Evolutionary conservation across 1,140 invertebrate species (phyloP), one percentile per base, ranked within the genome.

Genomic region (Asobara japonica): DNA sequence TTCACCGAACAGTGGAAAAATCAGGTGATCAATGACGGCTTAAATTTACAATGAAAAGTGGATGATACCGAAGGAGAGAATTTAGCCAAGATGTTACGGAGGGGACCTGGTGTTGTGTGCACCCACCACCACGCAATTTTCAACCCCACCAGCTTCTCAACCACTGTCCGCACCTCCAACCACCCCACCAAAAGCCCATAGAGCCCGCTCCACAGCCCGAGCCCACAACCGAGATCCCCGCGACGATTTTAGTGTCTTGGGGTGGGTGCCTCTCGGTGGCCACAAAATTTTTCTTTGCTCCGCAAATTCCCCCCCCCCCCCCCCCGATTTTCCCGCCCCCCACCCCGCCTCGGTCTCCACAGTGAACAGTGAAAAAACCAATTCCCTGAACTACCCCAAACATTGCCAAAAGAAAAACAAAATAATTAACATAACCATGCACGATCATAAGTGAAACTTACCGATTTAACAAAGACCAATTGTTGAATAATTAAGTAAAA

Each of bases 71-170:
- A 79, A 79, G 76, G 71, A 73, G 61, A 67, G n/a, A n/a, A n/a
- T n/a, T n/a, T n/a, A 72, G 69, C 69, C 69, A 72, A 76, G 71
- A 75, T 70, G 73, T 73, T 72, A 73, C 77, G 70, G 79, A 78
- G 77, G 74, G 73, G 79, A n/a, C 82, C 80, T 83, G 78, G 79
- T 77, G 27, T 31, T 41, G 60, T 69, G 75, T 75, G 82, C 83
- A 85, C 80, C 85, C 84, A 87, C 86, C 85, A 87, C 86, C 86
- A 87, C 86, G 83, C 85, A 85, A 85, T 86, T 87, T 86, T 83
- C 86, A 87, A 87, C 86, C 86, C 86, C 86, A 87, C 86, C 86
- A 86, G 83, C 82, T 81, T 84, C 86, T 84, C 83, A 84, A 85
- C 85, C 84, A 87, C 84, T 86, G 84, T 84, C 84, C 84, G 84